Conservation (phyloP, 1,140 invertebrate genomes). For the Coelopa frigida region DNA sequence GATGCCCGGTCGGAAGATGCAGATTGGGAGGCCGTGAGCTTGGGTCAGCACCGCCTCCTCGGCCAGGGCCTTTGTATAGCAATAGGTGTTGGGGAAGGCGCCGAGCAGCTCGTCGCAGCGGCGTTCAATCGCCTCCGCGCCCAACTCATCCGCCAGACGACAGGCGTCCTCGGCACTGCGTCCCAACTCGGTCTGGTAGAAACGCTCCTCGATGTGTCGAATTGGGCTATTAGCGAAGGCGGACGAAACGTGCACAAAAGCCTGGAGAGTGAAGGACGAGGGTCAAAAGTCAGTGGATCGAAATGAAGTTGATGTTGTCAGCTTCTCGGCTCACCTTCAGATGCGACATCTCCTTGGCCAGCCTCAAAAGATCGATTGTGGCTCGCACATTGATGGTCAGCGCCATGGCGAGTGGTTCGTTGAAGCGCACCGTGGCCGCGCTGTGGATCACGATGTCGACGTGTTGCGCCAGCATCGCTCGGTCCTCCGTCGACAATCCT, state of each 20-base stretch:
- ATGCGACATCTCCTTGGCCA: slow-evolving; percentile 57
- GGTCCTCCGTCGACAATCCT: slow-evolving; percentile 57
- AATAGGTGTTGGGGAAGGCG: slow-evolving; percentile 75
- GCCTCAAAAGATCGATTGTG: slow-evolving; percentile 49
- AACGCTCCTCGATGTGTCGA: slow-evolving; percentile 54
- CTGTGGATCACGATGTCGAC: slow-evolving; percentile 74
- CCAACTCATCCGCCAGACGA: slow-evolving; percentile 45
- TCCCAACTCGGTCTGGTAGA: slow-evolving; percentile 59
- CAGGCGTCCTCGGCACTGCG: slow-evolving; percentile 57
- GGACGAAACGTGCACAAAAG: slow-evolving; percentile 64
- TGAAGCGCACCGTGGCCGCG: slow-evolving; percentile 77
- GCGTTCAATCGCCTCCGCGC: slow-evolving; percentile 55
- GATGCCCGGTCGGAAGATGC: slow-evolving; percentile 64
- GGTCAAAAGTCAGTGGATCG: not conserved
- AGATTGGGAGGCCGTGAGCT: slow-evolving; percentile 59
- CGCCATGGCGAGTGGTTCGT: slow-evolving; percentile 63
- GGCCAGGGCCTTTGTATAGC: slow-evolving; percentile 73
- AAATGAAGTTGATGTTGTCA: not conserved
- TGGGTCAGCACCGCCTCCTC: slow-evolving; percentile 63
- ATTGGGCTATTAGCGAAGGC: slow-evolving; percentile 61
- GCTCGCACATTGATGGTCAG: slow-evolving; percentile 54
- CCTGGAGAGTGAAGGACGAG: slow-evolving; percentile 3
- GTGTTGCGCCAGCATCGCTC: slow-evolving; percentile 24
- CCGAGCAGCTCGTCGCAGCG: slow-evolving; percentile 59
- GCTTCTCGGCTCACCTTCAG: slow-evolving; percentile 54